phyloP scores from a whole-genome alignment of 2,888 invertebrate species.

The Patella depressa region DNA sequence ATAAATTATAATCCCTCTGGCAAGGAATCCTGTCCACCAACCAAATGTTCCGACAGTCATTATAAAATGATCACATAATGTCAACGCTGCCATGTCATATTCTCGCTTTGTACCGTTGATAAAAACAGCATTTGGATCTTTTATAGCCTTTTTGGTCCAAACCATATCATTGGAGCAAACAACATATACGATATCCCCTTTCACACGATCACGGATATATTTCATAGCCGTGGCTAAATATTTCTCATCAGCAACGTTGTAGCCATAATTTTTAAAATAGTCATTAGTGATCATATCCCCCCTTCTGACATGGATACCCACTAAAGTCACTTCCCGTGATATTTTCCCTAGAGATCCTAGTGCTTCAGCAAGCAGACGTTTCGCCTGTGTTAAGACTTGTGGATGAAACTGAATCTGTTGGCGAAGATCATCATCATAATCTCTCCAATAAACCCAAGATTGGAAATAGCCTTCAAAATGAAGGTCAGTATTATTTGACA shows the following conservation, averaged over 20 bases:
- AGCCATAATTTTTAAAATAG: conserved; percentile 14
- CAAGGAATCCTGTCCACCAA: conserved; percentile 25
- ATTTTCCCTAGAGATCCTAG: background rate
- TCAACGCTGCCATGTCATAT: conserved; percentile 20
- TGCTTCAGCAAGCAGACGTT: background rate
- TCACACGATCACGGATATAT: conserved; percentile 13
- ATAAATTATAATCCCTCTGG: conserved; percentile 19
- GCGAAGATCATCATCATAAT: conserved; percentile 14
- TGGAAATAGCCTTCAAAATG: conserved; percentile 20
- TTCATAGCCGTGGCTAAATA: conserved; percentile 21
- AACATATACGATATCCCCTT: conserved; percentile 18
- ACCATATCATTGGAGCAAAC: conserved; percentile 22
- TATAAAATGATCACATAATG: conserved; percentile 22
- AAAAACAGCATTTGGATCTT: conserved; percentile 1
- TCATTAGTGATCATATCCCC: conserved; percentile 19
- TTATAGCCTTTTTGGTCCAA: conserved; percentile 16
- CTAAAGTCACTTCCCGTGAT: background rate
- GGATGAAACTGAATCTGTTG: conserved; percentile 14
- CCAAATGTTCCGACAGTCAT: conserved; percentile 27
- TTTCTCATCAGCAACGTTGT: conserved; percentile 13
- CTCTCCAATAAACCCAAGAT: conserved; percentile 22
- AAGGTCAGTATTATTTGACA: background rate
- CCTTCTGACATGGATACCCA: conserved; percentile 20
- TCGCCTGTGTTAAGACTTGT: background rate
- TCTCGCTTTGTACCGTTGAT: conserved; percentile 3